Conservation (phyloP, 2,113 vertebrate species). For the Tamias sibiricus region DNA sequence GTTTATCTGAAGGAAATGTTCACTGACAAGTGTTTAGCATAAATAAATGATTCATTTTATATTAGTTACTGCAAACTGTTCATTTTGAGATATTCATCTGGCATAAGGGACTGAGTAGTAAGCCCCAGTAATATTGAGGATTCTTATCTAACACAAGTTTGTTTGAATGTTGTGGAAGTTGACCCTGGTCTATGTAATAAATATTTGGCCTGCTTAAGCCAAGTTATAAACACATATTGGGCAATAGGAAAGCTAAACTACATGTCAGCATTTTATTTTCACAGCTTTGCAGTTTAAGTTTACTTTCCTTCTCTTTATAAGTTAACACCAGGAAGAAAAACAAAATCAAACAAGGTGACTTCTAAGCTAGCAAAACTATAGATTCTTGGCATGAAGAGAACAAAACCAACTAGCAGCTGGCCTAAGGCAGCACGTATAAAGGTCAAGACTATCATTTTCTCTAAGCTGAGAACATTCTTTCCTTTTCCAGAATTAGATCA, state of each 20-base stretch:
- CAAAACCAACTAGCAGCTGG: not conserved
- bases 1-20: not conserved
- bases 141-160: not conserved
- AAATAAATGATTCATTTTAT: not conserved
- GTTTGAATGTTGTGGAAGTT: not conserved
- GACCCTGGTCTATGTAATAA: not conserved
- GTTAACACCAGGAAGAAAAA: not conserved
- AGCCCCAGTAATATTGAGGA: not conserved
- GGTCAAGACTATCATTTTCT: not conserved
- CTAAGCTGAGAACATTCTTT: not conserved
- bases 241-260: not conserved
- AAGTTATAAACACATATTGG: not conserved
- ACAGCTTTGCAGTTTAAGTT: not conserved
- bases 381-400: not conserved
- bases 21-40: not conserved
- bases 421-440: not conserved
- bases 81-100: not conserved
- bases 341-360: not conserved
- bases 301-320: not conserved
- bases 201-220: not conserved
- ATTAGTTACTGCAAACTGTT: not conserved
- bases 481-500: slow-evolving; percentile 1
- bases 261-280: slow-evolving; percentile 26
- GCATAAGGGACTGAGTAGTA: not conserved
- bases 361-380: not conserved